phyloP scores from a whole-genome alignment of 2,888 invertebrate species.

The Melanotus villosus region DNA sequence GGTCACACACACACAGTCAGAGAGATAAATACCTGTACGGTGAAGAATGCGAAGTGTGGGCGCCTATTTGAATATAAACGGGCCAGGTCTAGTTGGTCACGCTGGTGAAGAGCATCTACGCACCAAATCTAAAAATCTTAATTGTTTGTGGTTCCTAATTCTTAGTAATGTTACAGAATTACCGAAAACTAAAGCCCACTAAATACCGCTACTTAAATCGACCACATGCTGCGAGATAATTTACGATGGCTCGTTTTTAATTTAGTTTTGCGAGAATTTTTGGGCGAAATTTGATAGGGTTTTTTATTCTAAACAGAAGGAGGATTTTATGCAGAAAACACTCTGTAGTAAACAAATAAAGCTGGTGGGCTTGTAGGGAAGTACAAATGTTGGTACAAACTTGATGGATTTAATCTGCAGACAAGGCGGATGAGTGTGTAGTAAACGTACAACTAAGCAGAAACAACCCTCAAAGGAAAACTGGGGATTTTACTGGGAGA shows the following conservation, averaged over 20 bases:
- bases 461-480: no score
- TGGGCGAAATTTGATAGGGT: no score
- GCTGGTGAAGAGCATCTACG: conserved; percentile 35
- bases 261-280: no score
- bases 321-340: no score
- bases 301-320: no score
- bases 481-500: no score
- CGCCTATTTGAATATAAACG: conserved; percentile 42
- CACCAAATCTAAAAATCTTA: conserved; percentile 34
- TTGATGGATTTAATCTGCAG: no score
- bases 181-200: conserved; percentile 28
- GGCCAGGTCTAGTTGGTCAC: conserved; percentile 42
- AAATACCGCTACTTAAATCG: conserved; percentile 28
- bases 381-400: no score
- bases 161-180: conserved; percentile 29
- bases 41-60: conserved; percentile 39
- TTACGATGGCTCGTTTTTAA: not conserved
- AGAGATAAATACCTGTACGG: conserved; percentile 35
- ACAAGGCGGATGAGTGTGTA: no score
- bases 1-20: conserved; percentile 13
- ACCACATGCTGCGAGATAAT: conserved; percentile 28
- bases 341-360: no score
- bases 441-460: no score
- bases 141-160: conserved; percentile 40
- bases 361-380: no score